Evolutionary conservation across 2,797 vertebrate genomes (phyloP), one percentile per base, ranked within the genome.

Genomic region (Takifugu rubripes): DNA sequence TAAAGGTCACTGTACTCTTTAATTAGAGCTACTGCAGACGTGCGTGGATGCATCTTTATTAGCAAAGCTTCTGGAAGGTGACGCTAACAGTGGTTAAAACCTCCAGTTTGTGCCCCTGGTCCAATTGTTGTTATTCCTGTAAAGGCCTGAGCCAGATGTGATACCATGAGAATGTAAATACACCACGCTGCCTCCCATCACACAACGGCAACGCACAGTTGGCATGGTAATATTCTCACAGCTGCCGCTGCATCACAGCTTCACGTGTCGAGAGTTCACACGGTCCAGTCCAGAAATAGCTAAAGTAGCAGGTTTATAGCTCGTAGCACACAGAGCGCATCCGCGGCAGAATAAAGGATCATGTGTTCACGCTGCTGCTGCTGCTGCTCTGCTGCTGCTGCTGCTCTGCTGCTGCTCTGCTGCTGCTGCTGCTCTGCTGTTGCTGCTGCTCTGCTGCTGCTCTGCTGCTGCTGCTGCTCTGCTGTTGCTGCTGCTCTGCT

Each of bases 231-330:
- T 66, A 53, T 52, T 47, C 21, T 44, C 49, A 27, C 47, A 51
- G 66, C 31, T 63, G 42, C 50, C 5, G 26, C 68, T 61, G 29
- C 8, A 58, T 69, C 61, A 60, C 68, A 56, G 2, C 1, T 50
- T 50, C 45, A 51, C 5, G 44, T 67, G 64, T 78, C 61, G 16
- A 53, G 56, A 59, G 70, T 67, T 75, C 66, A 72, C 46, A 47
- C 55, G n/a, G 25, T 52, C 12, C 50, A 26, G 49, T 33, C 15
- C 60, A 77, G 52, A 78, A 75, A 80, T 70, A 83, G 67, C 53
- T 33, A 1, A 40, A 40, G 12, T 40, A 26, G 0, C 0, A 29
- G 64, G 1, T 72, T 48, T 24, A 21, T n/a, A 65, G 31, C 55
- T 29, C 7, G 27, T 6, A 14, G 27, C 56, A 25, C 15, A 43